Conservation (phyloP, 2,888 invertebrate genomes). For the Synanthedon formicaeformis region DNA sequence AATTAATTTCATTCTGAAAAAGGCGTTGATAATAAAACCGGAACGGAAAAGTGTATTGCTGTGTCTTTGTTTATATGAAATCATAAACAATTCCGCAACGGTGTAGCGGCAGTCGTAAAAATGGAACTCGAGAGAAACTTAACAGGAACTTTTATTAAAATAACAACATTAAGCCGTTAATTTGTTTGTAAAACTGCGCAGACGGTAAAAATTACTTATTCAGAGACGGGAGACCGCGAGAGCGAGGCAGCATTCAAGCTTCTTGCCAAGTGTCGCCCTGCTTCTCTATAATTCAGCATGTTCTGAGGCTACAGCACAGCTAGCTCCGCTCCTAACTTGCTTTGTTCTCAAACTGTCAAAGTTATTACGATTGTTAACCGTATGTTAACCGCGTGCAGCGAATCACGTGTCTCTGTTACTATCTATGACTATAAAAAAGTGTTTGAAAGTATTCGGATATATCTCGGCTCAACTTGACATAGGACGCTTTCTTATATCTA, state of each 20-base stretch:
- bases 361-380: neutral
- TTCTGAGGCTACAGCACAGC: constrained; percentile 11
- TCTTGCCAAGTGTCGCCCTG: constrained; percentile 44
- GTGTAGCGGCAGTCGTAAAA: constrained; percentile 51
- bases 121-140: constrained; percentile 49
- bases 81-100: constrained; percentile 49
- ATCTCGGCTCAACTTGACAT: no score
- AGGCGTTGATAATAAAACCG: neutral
- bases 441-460: no score
- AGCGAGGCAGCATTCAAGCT: constrained; percentile 27
- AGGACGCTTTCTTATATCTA: no score
- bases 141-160: constrained; percentile 64
- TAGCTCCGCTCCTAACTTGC: neutral
- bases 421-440: no score
- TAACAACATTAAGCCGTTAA: constrained; percentile 66
- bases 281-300: constrained; percentile 55
- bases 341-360: neutral
- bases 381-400: no score
- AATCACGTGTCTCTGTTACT: no score
- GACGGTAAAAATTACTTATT: constrained; percentile 66
- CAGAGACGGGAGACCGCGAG: constrained; percentile 48
- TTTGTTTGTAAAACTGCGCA: constrained; percentile 68
- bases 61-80: constrained; percentile 25
- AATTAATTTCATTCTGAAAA: neutral
- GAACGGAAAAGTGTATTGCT: neutral